Conservation (phyloP, 2,888 invertebrate genomes). For the Hyles lineata region DNA sequence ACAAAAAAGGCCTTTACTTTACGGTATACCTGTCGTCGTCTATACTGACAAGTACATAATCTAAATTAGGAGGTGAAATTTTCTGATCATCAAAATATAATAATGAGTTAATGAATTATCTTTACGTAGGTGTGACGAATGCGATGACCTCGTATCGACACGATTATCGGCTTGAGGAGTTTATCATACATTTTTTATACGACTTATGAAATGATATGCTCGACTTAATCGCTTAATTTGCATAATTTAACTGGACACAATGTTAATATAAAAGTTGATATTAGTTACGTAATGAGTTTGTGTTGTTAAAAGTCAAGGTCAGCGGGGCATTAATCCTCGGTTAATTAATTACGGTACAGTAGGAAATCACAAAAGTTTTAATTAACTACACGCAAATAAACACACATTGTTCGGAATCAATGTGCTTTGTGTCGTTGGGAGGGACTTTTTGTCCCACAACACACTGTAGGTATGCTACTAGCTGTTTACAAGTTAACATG, state of each 20-base stretch:
- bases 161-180: neutral
- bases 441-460: too few species aligned
- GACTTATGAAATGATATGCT: neutral
- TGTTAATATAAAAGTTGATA: neutral
- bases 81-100: neutral
- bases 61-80: neutral
- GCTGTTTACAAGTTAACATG: too few species aligned
- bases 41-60: neutral
- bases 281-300: neutral
- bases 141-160: conserved; percentile 5
- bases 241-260: conserved; percentile 6
- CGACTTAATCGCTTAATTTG: neutral
- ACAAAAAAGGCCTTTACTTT: too few species aligned
- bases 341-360: neutral
- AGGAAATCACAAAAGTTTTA: neutral
- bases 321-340: neutral
- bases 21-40: too few species aligned
- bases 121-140: neutral
- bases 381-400: too few species aligned
- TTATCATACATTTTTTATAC: neutral
- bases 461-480: too few species aligned
- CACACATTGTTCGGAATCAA: too few species aligned
- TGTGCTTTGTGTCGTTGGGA: too few species aligned
- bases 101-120: neutral
- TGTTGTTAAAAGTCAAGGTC: conserved; percentile 3